Percentiles rank a stretch among this genome's conserved stretches.
Evolutionary conservation across 2,797 vertebrate species (phyloP).

Genomic region (Lophius americanus): DNA sequence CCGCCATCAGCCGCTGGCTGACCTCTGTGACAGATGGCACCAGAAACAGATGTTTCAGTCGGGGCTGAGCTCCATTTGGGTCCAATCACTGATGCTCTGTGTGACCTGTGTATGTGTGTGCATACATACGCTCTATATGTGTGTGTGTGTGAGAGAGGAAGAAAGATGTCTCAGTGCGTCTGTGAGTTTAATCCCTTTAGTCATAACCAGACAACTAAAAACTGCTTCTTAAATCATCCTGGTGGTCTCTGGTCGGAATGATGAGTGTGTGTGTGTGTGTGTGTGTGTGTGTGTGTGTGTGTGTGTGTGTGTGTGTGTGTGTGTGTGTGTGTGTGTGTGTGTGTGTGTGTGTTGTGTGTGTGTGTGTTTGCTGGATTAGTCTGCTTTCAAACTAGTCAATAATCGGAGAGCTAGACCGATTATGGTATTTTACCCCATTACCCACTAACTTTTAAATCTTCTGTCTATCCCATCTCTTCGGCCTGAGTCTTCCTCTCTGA

Average conservation of each 20-base stretch:
- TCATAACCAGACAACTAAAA: constrained; percentile 18
- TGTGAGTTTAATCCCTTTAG: constrained; percentile 11
- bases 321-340: constrained; percentile 4
- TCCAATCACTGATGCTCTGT: constrained; percentile 52
- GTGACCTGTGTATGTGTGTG: constrained; percentile 42
- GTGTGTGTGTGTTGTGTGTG: constrained; percentile 2
- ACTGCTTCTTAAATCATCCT: background rate
- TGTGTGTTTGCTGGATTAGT: constrained; percentile 20
- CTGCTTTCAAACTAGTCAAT: constrained; percentile 25
- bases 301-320: constrained; percentile 6
- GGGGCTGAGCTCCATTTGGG: constrained; percentile 54
- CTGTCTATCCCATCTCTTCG: constrained; percentile 32
- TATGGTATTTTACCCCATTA: constrained; percentile 34
- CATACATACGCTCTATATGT: background rate
- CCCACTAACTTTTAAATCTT: constrained; percentile 39
- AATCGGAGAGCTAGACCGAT: constrained; percentile 24
- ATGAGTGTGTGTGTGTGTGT: background rate
- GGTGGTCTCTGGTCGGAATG: no score
- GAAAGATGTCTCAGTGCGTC: constrained; percentile 2
- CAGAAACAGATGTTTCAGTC: constrained; percentile 66
- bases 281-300: constrained; percentile 5
- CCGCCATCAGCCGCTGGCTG: constrained; percentile 16
- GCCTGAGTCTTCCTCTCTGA: constrained; percentile 14
- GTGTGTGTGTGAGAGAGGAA: background rate
- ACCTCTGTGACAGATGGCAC: constrained; percentile 64